Evolutionary conservation across 2,888 invertebrate species (phyloP).

Genomic region (Himalopsyche tibetana): DNA sequence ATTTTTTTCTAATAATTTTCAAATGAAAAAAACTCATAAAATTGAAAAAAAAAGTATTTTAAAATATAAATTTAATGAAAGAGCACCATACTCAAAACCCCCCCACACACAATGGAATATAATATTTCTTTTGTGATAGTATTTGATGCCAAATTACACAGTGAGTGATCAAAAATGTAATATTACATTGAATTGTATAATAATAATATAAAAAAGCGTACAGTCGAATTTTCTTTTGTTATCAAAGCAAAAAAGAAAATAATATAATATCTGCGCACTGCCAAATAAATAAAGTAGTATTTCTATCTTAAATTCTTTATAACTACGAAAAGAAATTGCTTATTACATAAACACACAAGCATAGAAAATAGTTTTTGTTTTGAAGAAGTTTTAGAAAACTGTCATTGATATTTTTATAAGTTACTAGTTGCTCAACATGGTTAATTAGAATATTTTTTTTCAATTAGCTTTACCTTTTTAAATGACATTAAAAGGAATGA

Average conservation of each 20-base stretch:
- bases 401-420: background rate
- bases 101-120: background rate
- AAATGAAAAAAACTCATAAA: no score
- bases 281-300: constrained; percentile 26
- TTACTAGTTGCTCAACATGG: background rate
- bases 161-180: constrained; percentile 34
- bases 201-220: constrained; percentile 18
- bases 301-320: constrained; percentile 28
- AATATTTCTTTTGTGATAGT: constrained; percentile 21
- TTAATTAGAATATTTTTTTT: no score
- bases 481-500: no score
- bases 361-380: background rate
- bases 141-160: constrained; percentile 31
- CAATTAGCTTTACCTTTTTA: no score
- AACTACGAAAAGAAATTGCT: background rate
- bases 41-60: no score
- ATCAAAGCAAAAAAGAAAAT: constrained; percentile 14
- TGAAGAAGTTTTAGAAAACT: background rate
- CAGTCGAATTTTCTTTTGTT: constrained; percentile 8
- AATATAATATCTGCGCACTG: constrained; percentile 6
- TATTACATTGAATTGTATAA: constrained; percentile 16
- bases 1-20: no score
- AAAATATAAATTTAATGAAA: background rate
- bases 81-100: background rate
- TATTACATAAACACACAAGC: background rate